A percentile compares a stretch with the other conserved stretches of the same genome.
phyloP scores from a whole-genome alignment of 2,888 invertebrate genomes.

The Drosophila hamatofila region DNA sequence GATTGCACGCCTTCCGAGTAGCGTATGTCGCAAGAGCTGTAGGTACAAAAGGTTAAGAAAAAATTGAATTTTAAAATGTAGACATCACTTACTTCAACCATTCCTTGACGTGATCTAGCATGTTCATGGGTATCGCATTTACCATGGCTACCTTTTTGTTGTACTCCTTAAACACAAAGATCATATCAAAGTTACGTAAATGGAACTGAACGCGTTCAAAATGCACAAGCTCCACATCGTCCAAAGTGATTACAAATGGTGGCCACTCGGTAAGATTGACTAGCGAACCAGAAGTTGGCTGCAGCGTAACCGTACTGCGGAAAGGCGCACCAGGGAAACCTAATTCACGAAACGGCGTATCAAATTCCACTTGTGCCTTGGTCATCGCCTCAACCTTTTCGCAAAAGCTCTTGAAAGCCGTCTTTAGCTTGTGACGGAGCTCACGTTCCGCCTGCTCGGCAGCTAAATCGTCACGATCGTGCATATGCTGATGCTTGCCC shows the following conservation, averaged over 20 bases:
- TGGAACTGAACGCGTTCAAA: constrained; percentile 99
- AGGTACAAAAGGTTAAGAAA: constrained; percentile 16
- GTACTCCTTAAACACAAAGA: constrained; percentile 99
- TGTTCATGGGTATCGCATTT: constrained; percentile 99
- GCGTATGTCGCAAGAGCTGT: constrained; percentile 97
- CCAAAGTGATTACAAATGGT: constrained; percentile 98
- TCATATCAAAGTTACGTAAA: constrained; percentile 99
- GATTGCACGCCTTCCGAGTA: constrained; percentile 99
- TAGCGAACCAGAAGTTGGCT: constrained; percentile 98
- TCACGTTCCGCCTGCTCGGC: constrained; percentile 99
- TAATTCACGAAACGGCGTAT: constrained; percentile 98
- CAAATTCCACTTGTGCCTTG: constrained; percentile 98
- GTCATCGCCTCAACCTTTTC: constrained; percentile 98
- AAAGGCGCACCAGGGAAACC: constrained; percentile 99
- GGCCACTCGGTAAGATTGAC: constrained; percentile 99
- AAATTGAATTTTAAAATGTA: too few species aligned
- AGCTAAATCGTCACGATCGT: constrained; percentile 98
- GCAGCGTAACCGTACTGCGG: constrained; percentile 97
- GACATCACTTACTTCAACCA: constrained; percentile 94
- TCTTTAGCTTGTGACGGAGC: constrained; percentile 97
- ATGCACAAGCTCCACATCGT: constrained; percentile 98
- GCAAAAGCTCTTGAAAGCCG: constrained; percentile 99
- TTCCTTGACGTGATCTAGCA: constrained; percentile 99
- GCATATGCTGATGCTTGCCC: constrained; percentile 99
- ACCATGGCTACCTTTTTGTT: constrained; percentile 97